phyloP scores from a whole-genome alignment of 2,888 invertebrate species.

The Cotesia congregata region DNA sequence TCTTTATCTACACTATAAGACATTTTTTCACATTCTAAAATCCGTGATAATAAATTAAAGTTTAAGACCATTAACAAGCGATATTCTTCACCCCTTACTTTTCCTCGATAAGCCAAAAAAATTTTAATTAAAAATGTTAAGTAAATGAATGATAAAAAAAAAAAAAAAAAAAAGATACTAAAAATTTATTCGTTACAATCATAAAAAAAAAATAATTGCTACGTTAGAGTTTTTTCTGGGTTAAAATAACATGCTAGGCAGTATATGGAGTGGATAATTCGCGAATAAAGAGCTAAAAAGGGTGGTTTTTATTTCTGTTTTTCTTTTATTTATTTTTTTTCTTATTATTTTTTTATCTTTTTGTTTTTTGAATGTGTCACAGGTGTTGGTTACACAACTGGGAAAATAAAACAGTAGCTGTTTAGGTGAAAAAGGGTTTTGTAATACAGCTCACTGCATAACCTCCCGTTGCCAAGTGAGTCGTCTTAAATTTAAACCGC shows the following conservation, averaged over 20 bases:
- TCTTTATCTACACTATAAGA: no score
- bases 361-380: neutral
- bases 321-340: neutral
- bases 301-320: neutral
- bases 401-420: neutral
- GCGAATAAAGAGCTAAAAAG: neutral
- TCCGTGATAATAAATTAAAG: no score
- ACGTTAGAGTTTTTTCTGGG: neutral
- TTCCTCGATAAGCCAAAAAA: neutral
- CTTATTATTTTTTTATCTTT: neutral
- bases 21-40: no score
- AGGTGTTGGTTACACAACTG: neutral
- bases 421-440: neutral
- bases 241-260: neutral
- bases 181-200: neutral
- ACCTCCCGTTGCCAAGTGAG: neutral
- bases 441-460: neutral
- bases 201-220: neutral
- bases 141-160: neutral
- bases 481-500: neutral
- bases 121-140: neutral
- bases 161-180: neutral
- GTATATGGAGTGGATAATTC: slow-evolving; percentile 1
- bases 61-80: no score
- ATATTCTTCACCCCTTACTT: neutral